These are phyloP conservation scores for Apis laboriosa DNA, from an alignment of 1,140 invertebrate species.

Conservation along the genomic window DNA sequence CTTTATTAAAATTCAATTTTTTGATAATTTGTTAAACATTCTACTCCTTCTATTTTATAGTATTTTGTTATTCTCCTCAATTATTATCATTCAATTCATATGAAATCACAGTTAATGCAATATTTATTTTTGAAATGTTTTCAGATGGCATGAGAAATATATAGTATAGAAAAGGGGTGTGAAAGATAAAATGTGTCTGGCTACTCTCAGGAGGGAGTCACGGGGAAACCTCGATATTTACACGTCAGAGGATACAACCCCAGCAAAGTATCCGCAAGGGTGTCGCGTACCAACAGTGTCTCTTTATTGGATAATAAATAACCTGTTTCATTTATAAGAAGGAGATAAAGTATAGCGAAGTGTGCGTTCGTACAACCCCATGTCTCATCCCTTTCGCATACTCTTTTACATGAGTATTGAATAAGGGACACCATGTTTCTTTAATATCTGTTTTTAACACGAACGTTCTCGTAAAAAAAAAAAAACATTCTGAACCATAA, in stretches of 20 bases:
- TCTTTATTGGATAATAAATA: constrained; percentile 76
- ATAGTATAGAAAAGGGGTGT: constrained; percentile 49
- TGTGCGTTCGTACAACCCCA: constrained; percentile 49
- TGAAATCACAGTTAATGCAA: not conserved
- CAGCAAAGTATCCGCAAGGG: constrained; percentile 56
- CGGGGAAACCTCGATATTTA: constrained; percentile 67
- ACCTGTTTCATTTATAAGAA: constrained; percentile 72
- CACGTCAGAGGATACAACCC: constrained; percentile 63
- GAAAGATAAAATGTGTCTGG: constrained; percentile 52
- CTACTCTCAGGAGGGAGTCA: constrained; percentile 51
- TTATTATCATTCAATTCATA: not conserved
- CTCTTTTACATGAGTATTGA: constrained; percentile 15
- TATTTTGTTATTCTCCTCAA: not conserved
- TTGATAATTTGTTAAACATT: too few relatives aligned
- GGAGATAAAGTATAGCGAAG: constrained; percentile 59
- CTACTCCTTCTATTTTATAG: not conserved
- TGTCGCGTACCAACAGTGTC: constrained; percentile 62
- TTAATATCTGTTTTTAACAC: constrained; percentile 39
- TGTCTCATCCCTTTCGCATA: constrained; percentile 11
- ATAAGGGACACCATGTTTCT: constrained; percentile 19
- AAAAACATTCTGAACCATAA: not conserved
- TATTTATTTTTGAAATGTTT: constrained; percentile 13
- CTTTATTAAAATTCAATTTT: too few relatives aligned
- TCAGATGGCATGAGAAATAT: constrained; percentile 17
- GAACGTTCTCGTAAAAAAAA: not conserved